Percentiles rank a stretch among this genome's conserved stretches.
Evolutionary conservation across 2,797 vertebrate genomes (phyloP).

Genomic region (Lemur catta): DNA sequence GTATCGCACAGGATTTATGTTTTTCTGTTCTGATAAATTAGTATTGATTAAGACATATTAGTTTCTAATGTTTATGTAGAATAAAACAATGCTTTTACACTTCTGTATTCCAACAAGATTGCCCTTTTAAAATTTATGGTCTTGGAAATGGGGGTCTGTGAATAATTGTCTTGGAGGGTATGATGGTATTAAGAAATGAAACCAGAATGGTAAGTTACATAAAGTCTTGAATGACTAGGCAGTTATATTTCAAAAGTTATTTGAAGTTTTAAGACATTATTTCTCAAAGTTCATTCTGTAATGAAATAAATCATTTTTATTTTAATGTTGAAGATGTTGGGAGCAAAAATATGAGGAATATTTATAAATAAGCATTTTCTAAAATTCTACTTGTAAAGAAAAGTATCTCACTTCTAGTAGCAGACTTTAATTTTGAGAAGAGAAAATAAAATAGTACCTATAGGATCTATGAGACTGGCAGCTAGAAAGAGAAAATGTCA

Average conservation of each 20-base stretch:
- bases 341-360: background rate
- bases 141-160: background rate
- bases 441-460: background rate
- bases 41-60: background rate
- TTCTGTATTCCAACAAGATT: background rate
- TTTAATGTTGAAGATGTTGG: background rate
- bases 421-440: background rate
- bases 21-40: background rate
- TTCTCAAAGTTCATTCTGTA: background rate
- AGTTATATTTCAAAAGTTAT: background rate
- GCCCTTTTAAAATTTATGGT: background rate
- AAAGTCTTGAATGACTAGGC: background rate
- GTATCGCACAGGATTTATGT: background rate
- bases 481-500: background rate
- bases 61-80: background rate
- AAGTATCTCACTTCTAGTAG: background rate
- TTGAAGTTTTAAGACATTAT: background rate
- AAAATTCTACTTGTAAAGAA: background rate
- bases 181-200: background rate
- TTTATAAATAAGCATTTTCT: background rate
- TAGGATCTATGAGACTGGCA: background rate
- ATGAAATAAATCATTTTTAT: background rate
- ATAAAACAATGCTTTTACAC: background rate
- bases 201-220: background rate
- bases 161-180: background rate